Evolutionary conservation across 2,888 invertebrate genomes (phyloP), one percentile per base, ranked within the genome.

Genomic region (Sesia bembeciformis): DNA sequence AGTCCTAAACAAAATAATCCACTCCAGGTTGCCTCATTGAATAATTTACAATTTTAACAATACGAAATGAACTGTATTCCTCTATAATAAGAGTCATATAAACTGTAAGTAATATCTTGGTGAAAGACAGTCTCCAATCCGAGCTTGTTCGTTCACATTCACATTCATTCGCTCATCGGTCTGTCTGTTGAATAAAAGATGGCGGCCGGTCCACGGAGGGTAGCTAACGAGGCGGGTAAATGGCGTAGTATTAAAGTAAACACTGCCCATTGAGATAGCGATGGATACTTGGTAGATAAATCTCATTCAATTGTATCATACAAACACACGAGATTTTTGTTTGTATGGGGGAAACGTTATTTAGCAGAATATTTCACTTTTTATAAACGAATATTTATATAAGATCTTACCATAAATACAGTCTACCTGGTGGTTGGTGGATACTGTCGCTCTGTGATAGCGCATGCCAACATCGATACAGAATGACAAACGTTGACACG

Each of bases 181-280:
- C 67, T 70, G 70, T 66, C 67, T 70, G 70, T 67, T 80, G 80
- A 81, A 81, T 80, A 79, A 81, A 79, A 79, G 76, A 81, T 80
- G 74, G 70, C 72, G 61, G 62, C 58, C 57, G 61, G 46, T 39
- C 40, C 55, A 23, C 52, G 52, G 41, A 50, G 53, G 63, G 58
- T 56, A 60, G 57, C 67, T 76, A 77, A 78, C 72, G 74, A 76
- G 72, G 67, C 67, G 69, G 68, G 62, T 66, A 76, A 75, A 74
- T 72, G 68, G 67, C 62, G 59, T 50, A 7, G 49, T 40, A 55
- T 55, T 55, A 52, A 72, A 64, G 70, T 75, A 72, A 76, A 72
- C 70, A 71, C 66, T 66, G 60, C 59, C 64, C 64, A 65, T 69
- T 65, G 60, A 65, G 56, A 56, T 56, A 59, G 51, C 60, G 58